phyloP scores from a whole-genome alignment of 2,797 vertebrate species.

The Oreochromis grahami region DNA sequence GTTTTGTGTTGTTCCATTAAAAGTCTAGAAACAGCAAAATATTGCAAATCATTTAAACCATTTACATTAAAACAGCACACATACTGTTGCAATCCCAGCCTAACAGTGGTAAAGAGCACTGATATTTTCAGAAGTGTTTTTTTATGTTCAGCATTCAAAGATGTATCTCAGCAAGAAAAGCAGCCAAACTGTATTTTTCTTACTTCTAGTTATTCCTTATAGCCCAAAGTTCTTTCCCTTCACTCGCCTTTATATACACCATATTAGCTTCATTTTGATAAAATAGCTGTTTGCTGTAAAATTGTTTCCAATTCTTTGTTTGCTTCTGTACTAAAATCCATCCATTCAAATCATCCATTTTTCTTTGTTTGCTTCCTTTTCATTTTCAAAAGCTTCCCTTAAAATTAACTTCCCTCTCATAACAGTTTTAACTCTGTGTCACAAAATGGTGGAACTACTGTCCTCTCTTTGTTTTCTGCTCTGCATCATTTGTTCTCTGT shows the following conservation, averaged over 20 bases:
- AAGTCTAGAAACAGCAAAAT: background rate
- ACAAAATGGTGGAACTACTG: background rate
- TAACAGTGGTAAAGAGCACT: background rate
- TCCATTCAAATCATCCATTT: background rate
- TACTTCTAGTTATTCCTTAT: background rate
- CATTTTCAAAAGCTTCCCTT: background rate
- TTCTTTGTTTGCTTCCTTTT: background rate
- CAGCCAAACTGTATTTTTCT: background rate
- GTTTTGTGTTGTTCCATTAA: background rate
- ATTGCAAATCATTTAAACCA: background rate
- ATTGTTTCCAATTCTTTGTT: background rate
- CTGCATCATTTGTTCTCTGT: background rate
- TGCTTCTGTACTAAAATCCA: background rate
- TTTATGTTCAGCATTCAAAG: background rate
- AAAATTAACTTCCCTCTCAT: background rate
- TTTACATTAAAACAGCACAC: background rate
- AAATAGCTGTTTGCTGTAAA: background rate
- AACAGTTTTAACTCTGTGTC: background rate
- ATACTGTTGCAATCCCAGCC: background rate
- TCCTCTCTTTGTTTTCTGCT: background rate
- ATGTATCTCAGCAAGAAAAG: background rate
- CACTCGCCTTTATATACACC: background rate
- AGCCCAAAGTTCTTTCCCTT: background rate
- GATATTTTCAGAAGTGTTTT: background rate
- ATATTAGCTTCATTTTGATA: background rate